Conservation (phyloP, 2,888 invertebrate genomes). For the Dryocosmus kuriphilus region DNA sequence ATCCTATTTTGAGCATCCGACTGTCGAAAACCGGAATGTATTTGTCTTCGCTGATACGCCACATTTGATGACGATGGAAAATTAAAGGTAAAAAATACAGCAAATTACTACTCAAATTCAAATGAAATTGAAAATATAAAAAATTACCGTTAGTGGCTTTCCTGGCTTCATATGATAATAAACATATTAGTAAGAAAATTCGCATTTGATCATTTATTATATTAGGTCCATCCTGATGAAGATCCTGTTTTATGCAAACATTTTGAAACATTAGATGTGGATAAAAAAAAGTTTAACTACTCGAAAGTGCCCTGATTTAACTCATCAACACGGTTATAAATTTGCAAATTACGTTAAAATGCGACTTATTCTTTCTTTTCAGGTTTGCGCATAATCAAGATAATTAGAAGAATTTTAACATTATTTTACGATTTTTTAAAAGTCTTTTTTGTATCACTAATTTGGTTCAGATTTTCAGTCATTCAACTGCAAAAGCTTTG, state of each 20-base stretch:
- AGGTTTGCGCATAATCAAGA: constrained; percentile 41
- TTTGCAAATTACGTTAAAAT: constrained; percentile 50
- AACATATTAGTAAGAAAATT: too few species aligned
- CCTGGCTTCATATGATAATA: too few species aligned
- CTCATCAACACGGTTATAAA: too few species aligned
- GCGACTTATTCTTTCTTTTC: constrained; percentile 48
- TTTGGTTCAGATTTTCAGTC: constrained; percentile 17
- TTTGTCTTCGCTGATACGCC: constrained; percentile 56
- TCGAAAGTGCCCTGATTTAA: too few species aligned
- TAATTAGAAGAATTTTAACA: constrained; percentile 9
- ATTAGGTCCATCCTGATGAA: background rate
- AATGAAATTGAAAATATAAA: too few species aligned
- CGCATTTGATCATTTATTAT: too few species aligned
- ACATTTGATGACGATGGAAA: constrained; percentile 52
- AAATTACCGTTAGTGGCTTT: too few species aligned
- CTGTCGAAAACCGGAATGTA: constrained; percentile 48
- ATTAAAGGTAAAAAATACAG: too few species aligned
- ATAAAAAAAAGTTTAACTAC: constrained; percentile 28
- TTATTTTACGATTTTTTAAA: background rate
- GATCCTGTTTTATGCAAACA: constrained; percentile 45
- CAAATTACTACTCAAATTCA: too few species aligned
- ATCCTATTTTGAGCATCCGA: constrained; percentile 51
- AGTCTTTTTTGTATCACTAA: background rate
- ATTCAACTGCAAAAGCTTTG: constrained; percentile 5
- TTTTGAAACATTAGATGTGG: constrained; percentile 39